Evolutionary conservation across 2,113 vertebrate genomes (phyloP).

Genomic region (Taxidea taxus): DNA sequence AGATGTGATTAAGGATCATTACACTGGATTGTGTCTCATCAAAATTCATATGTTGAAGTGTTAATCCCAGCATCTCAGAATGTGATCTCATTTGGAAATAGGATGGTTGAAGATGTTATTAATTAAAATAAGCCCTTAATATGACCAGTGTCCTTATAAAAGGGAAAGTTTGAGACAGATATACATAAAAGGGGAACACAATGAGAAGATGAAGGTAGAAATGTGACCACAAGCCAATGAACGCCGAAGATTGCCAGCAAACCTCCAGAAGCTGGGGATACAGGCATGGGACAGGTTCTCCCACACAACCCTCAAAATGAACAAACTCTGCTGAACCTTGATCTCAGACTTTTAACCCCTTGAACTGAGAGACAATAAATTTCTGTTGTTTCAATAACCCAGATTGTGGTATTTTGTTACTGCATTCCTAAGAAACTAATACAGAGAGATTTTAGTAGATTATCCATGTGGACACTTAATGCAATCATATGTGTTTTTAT

Average conservation of each 20-base stretch:
- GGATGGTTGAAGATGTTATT: background rate
- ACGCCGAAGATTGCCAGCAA: background rate
- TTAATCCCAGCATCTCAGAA: background rate
- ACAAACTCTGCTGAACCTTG: background rate
- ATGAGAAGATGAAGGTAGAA: background rate
- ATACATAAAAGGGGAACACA: background rate
- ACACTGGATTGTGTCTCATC: background rate
- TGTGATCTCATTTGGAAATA: background rate
- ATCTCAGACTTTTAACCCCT: background rate
- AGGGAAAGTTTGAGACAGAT: background rate
- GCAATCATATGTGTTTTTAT: background rate
- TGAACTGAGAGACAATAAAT: background rate
- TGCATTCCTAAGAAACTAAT: background rate
- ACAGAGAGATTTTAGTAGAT: background rate
- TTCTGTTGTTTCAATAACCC: background rate
- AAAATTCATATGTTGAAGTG: background rate
- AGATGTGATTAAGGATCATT: background rate
- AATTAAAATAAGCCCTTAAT: background rate
- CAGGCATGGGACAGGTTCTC: background rate
- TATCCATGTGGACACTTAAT: background rate
- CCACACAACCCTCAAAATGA: background rate
- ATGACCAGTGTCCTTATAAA: background rate
- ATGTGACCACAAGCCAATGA: background rate
- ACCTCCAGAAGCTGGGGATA: background rate
- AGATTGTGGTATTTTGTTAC: background rate